Percentiles rank a stretch among this genome's conserved stretches.
phyloP scores from a whole-genome alignment of 1,140 invertebrate genomes.

The Chironomus tepperi region DNA sequence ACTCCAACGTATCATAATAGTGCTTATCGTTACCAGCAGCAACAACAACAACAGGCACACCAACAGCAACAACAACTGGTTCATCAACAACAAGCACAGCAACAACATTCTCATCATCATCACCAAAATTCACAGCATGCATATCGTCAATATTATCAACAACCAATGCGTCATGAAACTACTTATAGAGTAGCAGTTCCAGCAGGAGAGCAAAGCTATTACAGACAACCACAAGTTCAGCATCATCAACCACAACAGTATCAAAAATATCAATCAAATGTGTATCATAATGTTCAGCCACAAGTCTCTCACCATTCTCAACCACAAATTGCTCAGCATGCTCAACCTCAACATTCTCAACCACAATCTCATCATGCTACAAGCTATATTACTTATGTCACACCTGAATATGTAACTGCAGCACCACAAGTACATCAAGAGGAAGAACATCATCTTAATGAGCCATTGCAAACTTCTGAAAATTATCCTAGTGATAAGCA shows the following conservation, averaged over 20 bases:
- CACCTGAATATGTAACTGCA: not conserved
- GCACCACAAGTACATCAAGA: not conserved
- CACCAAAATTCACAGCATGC: not conserved
- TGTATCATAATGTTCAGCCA: not conserved
- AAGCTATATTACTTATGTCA: not conserved
- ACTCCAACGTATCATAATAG: not conserved
- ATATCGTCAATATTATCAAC: not conserved
- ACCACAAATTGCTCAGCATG: not conserved
- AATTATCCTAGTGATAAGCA: conserved; percentile 21
- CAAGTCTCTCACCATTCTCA: not conserved
- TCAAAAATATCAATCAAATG: not conserved
- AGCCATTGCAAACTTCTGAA: not conserved
- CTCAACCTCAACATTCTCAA: not conserved
- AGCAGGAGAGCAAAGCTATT: conserved; percentile 1
- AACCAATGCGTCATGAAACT: not conserved
- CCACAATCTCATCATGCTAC: not conserved
- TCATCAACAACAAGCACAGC: not conserved
- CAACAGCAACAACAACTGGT: not conserved
- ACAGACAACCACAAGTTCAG: not conserved
- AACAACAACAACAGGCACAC: not conserved
- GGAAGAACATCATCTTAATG: not conserved
- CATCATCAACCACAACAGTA: not conserved
- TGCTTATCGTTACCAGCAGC: not conserved
- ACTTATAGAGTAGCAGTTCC: not conserved
- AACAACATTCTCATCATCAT: not conserved